These are phyloP conservation scores for Hypotaenidia philippensis DNA, from an alignment of 2,797 vertebrate genomes.

Conservation along the genomic window DNA sequence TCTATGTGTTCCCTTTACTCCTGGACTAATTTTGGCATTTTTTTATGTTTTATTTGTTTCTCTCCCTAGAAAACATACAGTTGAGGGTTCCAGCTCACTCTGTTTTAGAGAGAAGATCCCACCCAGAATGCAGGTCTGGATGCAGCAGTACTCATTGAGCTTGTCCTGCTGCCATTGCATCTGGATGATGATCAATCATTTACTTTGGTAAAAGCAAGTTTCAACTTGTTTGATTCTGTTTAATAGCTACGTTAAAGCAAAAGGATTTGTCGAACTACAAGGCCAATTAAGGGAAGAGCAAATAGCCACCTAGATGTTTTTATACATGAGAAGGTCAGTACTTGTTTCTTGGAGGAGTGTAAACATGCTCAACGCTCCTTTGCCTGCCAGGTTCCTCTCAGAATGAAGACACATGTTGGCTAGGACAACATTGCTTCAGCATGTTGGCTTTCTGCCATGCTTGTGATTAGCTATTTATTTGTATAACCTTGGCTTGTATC, in stretches of 20 bases:
- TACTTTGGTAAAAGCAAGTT: not conserved
- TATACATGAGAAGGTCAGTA: not conserved
- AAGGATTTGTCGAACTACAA: not conserved
- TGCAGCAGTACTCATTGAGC: not conserved
- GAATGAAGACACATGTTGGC: not conserved
- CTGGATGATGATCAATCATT: not conserved
- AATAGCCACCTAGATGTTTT: not conserved
- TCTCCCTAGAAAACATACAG: not conserved
- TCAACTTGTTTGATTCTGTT: not conserved
- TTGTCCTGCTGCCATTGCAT: not conserved
- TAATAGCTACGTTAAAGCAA: not conserved
- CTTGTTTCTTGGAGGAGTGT: not conserved
- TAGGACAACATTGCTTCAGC: not conserved
- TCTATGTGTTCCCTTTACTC: not conserved
- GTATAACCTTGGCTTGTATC: not conserved
- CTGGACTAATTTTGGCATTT: not conserved
- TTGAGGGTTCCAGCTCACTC: not conserved
- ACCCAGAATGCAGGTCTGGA: not conserved
- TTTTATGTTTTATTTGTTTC: not conserved
- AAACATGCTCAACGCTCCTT: not conserved
- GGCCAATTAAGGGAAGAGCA: not conserved
- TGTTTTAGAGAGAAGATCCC: not conserved
- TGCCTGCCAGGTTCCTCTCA: not conserved
- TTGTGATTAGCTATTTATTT: constrained; percentile 7
- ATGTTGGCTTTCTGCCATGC: not conserved